Base-by-base conservation (phyloP, 1,140 invertebrate species). In the Meteorus sp. region DNA sequence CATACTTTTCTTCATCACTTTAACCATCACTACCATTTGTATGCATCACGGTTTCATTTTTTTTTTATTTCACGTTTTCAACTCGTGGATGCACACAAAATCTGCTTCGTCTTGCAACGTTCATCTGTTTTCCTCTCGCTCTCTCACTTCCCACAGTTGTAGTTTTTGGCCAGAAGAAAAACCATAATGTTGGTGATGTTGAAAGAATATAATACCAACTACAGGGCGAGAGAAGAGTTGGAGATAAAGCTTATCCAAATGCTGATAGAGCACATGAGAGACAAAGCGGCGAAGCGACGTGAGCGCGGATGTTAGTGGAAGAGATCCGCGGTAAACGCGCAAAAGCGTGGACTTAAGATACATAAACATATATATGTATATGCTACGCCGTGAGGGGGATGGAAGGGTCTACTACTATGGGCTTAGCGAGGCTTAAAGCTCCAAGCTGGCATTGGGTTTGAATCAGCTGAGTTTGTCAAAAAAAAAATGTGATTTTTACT, bases 201-300 rank as follows among this genome's bases (percentile, higher is more conserved):
- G 68, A 60, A 63, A 63, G 60, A 67, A 68, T 69, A 68, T 68
- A 72, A 73, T 72, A 70, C 64, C 62, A n/a, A n/a, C n/a, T n/a
- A n/a, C n/a, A n/a, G n/a, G n/a, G n/a, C n/a, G n/a, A n/a, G n/a
- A n/a, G n/a, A n/a, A n/a, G n/a, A n/a, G n/a, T n/a, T n/a, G n/a
- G 63, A 69, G 35, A 68, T 61, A 63, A 60, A 64, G 66, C 63
- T 73, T 73, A 73, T 73, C 70, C 69, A 62, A 71, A 72, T 71
- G 69, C 70, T 73, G 71, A 73, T 73, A 67, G 64, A 68, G 66
- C 68, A 53, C 23, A 52, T 45, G 31, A 27, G 33, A 29, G 48
- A 25, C 45, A 55, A 27, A 44, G 43, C 22, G 51, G 25, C 22
- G 27, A 20, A 37, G 56, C 22, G 45, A 61, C 56, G 59, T 56